Base-by-base conservation (phyloP, 2,113 vertebrate species). In the Holacanthus passer region DNA sequence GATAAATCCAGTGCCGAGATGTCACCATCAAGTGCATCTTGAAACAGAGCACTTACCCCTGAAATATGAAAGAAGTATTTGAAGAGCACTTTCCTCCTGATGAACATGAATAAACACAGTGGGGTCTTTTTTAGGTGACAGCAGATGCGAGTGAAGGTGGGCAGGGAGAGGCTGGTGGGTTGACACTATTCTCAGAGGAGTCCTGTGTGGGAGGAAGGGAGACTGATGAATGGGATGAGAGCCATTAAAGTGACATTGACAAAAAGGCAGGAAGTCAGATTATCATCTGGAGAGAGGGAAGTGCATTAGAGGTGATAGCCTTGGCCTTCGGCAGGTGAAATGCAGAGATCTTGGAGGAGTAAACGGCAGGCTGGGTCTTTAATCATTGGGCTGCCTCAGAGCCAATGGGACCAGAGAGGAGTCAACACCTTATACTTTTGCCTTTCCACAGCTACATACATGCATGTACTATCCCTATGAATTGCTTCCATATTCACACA, bases 161-260 rank as follows among this genome's bases (percentile, higher is more conserved):
- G 32, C 19, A 32, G 45, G 5, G 72, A 75, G 70, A 43, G 16
- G 55, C 53, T 37, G 45, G n/a, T 16, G 8, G 45, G 75, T 47
- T 43, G 50, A 69, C 16, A 13, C 43, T 50, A 22, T 64, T 19
- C 52, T 81, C 68, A 55, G 56, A 77, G 62, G 66, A 81, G 50
- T 64, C 43, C 32, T 66, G n/a, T 1, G 19, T 39, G 64, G 62
- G 43, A 80, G 69, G 73, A 81, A 32, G 60, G 35, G 27, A 22
- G 53, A 29, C 50, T 87, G 84, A 90, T 78, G 60, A 91, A 92
- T 87, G 85, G 82, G 82, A 62, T 1, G 12, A 41, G 83, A 65
- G 78, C 79, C 82, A 84, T 87, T 84, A 77, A 53, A 80, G 78
- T 87, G 90, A 90, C 87, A 88, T 53, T 92, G 92, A 92, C 77